Conservation (phyloP, 1,140 invertebrate species). For the Charaxes varanes region DNA sequence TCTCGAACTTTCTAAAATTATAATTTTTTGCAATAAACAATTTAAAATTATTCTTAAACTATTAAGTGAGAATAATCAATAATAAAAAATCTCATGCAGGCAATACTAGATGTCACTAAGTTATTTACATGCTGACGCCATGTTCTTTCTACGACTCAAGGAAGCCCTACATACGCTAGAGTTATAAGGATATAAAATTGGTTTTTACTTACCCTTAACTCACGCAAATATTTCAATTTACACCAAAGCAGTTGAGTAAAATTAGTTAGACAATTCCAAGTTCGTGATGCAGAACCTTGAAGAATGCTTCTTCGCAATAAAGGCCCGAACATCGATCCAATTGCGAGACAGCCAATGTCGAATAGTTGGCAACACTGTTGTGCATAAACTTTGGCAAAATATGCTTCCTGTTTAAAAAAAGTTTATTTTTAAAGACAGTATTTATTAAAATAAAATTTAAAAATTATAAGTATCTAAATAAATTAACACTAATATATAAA, state of each 20-base stretch:
- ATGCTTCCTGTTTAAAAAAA: slow-evolving; percentile 21
- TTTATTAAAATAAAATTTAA: slow-evolving; percentile 1
- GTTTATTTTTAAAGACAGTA: slow-evolving; percentile 1
- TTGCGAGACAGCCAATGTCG: slow-evolving; percentile 55
- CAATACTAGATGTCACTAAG: slow-evolving; percentile 49
- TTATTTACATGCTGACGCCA: slow-evolving; percentile 72
- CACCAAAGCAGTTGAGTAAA: slow-evolving; percentile 75
- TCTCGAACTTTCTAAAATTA: background rate
- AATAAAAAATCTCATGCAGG: slow-evolving; percentile 20
- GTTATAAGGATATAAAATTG: slow-evolving; percentile 28
- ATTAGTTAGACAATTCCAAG: slow-evolving; percentile 77
- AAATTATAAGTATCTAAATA: too few relatives aligned
- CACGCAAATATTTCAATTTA: slow-evolving; percentile 74
- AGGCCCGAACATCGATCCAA: slow-evolving; percentile 79
- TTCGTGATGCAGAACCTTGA: slow-evolving; percentile 76
- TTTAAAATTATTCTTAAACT: too few relatives aligned
- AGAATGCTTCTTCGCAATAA: slow-evolving; percentile 75
- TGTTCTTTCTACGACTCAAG: slow-evolving; percentile 59
- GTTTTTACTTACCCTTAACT: slow-evolving; percentile 71
- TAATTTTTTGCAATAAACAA: background rate
- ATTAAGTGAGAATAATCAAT: slow-evolving; percentile 4
- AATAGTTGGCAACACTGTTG: slow-evolving; percentile 45
- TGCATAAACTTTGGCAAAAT: slow-evolving; percentile 32
- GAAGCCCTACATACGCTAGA: slow-evolving; percentile 47
- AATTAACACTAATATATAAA: too few relatives aligned